phyloP scores from a whole-genome alignment of 2,797 vertebrate species.

The Acipenser transmontanus region DNA sequence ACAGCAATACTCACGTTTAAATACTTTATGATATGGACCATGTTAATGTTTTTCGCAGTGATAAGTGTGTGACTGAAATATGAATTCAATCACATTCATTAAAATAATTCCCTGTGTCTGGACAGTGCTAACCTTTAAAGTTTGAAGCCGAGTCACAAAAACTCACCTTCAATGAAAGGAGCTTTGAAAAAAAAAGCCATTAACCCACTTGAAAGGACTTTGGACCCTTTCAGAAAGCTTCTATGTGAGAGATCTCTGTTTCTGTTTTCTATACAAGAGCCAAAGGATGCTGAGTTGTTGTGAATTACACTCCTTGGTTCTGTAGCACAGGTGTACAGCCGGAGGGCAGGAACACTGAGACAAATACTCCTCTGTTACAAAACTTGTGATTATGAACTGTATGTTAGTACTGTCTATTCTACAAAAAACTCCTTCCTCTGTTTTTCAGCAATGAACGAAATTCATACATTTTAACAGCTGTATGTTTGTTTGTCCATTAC shows the following conservation, averaged over 20 bases:
- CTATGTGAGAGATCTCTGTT: not conserved
- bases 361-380: not conserved
- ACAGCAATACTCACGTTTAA: not conserved
- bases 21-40: no score
- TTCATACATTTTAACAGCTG: no score
- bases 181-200: not conserved
- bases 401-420: not conserved
- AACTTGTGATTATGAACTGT: not conserved
- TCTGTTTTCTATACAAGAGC: not conserved
- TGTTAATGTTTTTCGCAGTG: no score
- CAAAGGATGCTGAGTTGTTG: not conserved
- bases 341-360: no score
- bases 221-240: slow-evolving; percentile 5
- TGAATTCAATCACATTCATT: not conserved
- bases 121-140: slow-evolving; percentile 6
- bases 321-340: not conserved
- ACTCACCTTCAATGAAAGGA: slow-evolving; percentile 17
- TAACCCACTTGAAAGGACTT: slow-evolving; percentile 10
- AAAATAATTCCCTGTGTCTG: not conserved
- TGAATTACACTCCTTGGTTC: no score
- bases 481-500: no score
- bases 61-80: not conserved
- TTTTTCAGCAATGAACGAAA: no score
- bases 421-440: no score
- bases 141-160: slow-evolving; percentile 2